A percentile compares a stretch with the other conserved stretches of the same genome.
phyloP scores from a whole-genome alignment of 2,888 invertebrate genomes.

The Amiota communis region DNA sequence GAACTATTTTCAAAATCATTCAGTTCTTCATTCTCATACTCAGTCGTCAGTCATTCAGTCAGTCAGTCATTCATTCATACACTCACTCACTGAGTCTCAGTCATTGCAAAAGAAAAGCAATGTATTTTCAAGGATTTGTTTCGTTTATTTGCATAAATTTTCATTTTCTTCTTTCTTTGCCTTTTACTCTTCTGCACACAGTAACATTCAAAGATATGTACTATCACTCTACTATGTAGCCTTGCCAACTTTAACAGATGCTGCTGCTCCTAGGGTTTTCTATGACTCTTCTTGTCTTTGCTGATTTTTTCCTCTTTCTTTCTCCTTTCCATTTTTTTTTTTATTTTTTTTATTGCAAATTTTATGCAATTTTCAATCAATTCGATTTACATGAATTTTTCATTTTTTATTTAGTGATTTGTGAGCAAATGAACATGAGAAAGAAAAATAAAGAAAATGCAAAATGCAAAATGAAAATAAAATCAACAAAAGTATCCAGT shows the following conservation, averaged over 20 bases:
- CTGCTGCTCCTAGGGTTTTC: not conserved
- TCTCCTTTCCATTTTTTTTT: not conserved
- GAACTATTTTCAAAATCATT: no score
- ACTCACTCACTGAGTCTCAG: not conserved
- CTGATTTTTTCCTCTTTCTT: not conserved
- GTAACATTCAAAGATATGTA: no score
- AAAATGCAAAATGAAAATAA: not conserved
- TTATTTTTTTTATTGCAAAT: conserved; percentile 45
- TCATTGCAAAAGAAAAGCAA: conserved; percentile 13
- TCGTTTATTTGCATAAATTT: conserved; percentile 64
- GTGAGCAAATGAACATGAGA: no score
- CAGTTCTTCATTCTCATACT: no score
- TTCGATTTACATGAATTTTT: conserved; percentile 63
- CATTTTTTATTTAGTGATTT: conserved; percentile 35
- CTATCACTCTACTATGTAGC: not conserved
- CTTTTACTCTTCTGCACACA: not conserved
- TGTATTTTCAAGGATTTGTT: conserved; percentile 60
- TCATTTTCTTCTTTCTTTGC: conserved; percentile 49
- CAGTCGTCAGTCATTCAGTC: no score
- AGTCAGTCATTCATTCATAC: no score
- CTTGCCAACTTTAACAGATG: conserved; percentile 4
- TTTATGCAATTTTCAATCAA: conserved; percentile 64
- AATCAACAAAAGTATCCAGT: not conserved
- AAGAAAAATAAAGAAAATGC: not conserved
- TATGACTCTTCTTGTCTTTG: conserved; percentile 9